phyloP scores from a whole-genome alignment of 2,113 vertebrate species.

The Callopanchax toddi region DNA sequence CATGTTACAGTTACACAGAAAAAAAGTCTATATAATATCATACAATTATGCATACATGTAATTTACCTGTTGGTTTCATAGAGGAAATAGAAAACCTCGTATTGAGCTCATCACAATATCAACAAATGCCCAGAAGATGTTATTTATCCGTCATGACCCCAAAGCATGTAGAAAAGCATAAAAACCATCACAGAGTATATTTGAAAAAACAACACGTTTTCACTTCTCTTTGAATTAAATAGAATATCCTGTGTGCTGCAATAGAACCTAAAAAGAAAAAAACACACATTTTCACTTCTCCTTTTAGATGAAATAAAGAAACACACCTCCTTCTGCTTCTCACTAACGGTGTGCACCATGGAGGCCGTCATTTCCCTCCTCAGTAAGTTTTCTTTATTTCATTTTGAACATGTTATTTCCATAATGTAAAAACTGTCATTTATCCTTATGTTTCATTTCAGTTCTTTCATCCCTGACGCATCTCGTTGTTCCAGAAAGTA shows the following conservation, averaged over 20 bases:
- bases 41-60: background rate
- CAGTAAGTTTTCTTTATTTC: slow-evolving; percentile 60
- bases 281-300: slow-evolving; percentile 60
- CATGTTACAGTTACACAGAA: background rate
- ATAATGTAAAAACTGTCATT: background rate
- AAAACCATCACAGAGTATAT: too few species aligned
- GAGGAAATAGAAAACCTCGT: background rate
- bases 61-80: too few species aligned
- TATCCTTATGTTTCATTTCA: slow-evolving; percentile 37
- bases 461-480: slow-evolving; percentile 41
- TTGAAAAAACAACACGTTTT: too few species aligned
- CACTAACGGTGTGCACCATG: slow-evolving; percentile 39
- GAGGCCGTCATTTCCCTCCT: slow-evolving; percentile 32
- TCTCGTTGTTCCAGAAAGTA: slow-evolving; percentile 22
- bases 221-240: background rate
- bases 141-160: too few species aligned
- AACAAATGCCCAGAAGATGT: background rate
- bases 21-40: background rate
- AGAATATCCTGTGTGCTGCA: slow-evolving; percentile 10
- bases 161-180: too few species aligned
- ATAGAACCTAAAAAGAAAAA: background rate
- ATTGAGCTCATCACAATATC: too few species aligned
- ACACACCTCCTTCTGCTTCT: background rate
- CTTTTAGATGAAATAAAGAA: slow-evolving; percentile 17
- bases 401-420: too few species aligned